phyloP scores from a whole-genome alignment of 2,888 invertebrate species.

The Syritta pipiens region DNA sequence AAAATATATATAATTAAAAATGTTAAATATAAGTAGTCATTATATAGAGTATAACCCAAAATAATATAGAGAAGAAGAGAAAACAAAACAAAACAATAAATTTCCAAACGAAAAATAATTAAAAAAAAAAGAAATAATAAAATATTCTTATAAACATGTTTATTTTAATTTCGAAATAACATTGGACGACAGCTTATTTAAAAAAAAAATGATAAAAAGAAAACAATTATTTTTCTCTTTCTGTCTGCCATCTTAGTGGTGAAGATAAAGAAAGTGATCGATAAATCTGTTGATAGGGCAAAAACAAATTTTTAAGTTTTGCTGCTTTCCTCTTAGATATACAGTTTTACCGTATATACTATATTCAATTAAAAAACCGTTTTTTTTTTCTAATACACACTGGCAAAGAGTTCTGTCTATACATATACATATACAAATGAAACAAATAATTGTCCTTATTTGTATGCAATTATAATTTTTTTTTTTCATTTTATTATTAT shows the following conservation, averaged over 20 bases:
- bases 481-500: constrained; percentile 42
- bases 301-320: background rate
- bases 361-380: background rate
- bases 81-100: constrained; percentile 8
- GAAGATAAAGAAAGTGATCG: too few relatives aligned
- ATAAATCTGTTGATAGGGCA: background rate
- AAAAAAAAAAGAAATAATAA: constrained; percentile 35
- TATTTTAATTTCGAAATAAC: constrained; percentile 50
- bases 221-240: background rate
- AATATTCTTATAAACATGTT: constrained; percentile 62
- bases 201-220: too few relatives aligned
- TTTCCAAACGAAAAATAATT: constrained; percentile 38
- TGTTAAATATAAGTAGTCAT: constrained; percentile 68
- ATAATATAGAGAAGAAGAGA: constrained; percentile 30
- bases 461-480: constrained; percentile 46
- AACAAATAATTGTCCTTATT: constrained; percentile 35
- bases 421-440: background rate
- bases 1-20: constrained; percentile 55
- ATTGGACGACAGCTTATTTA: constrained; percentile 41
- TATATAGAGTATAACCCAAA: constrained; percentile 65
- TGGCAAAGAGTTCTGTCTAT: constrained; percentile 15
- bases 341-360: background rate
- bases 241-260: background rate
- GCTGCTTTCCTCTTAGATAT: background rate
- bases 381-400: constrained; percentile 25